Conservation (phyloP, 2,797 vertebrate genomes). For the Clarias laeviceps region DNA sequence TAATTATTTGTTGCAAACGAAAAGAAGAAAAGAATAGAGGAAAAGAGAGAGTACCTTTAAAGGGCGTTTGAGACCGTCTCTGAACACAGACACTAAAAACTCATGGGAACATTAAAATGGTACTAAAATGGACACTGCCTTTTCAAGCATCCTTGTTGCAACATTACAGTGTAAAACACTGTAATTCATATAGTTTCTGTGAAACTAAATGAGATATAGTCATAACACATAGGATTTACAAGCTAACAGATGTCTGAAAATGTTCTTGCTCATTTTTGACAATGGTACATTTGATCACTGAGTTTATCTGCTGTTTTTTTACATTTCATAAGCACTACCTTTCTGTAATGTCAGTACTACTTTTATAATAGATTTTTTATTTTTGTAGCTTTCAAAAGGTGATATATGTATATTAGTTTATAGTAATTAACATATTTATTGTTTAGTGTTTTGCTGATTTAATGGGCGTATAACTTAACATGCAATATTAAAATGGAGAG, state of each 20-base stretch:
- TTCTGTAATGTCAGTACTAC: slow-evolving; percentile 42
- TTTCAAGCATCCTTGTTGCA: slow-evolving; percentile 12
- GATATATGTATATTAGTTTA: slow-evolving; percentile 45
- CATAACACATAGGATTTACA: slow-evolving; percentile 46
- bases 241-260: slow-evolving; percentile 37
- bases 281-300: slow-evolving; percentile 56
- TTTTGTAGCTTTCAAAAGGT: slow-evolving; percentile 50
- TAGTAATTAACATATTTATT: slow-evolving; percentile 33
- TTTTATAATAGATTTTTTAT: slow-evolving; percentile 63
- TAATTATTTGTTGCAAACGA: slow-evolving; percentile 74
- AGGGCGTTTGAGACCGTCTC: slow-evolving; percentile 51
- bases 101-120: slow-evolving; percentile 16
- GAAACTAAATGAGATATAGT: slow-evolving; percentile 73
- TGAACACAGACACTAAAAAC: neutral
- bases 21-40: slow-evolving; percentile 43
- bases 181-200: slow-evolving; percentile 75
- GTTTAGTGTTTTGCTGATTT: slow-evolving; percentile 12
- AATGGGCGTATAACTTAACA: neutral
- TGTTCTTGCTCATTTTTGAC: slow-evolving; percentile 33
- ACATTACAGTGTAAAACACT: slow-evolving; percentile 61
- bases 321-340: slow-evolving; percentile 53
- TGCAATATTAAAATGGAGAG: slow-evolving; percentile 1
- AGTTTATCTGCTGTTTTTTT: slow-evolving; percentile 43
- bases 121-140: slow-evolving; percentile 48
- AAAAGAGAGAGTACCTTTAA: slow-evolving; percentile 70